phyloP scores from a whole-genome alignment of 2,113 vertebrate species.

The Craseonycteris thonglongyai region DNA sequence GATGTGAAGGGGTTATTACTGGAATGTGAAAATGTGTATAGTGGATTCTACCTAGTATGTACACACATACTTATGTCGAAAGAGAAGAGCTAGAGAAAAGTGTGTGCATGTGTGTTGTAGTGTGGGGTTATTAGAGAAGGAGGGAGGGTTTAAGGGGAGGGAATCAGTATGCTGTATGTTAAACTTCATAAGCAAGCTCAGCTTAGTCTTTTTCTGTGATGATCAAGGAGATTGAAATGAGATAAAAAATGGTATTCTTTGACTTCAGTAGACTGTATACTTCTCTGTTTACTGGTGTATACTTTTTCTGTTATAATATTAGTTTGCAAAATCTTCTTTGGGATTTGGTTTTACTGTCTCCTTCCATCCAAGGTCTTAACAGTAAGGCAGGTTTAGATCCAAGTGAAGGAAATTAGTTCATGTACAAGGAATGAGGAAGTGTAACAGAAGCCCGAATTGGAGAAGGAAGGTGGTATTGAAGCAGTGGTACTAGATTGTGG shows the following conservation, averaged over 20 bases:
- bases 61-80: not conserved
- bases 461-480: not conserved
- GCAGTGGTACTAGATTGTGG: not conserved
- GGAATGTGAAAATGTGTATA: not conserved
- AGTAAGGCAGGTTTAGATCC: not conserved
- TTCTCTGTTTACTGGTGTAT: not conserved
- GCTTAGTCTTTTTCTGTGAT: not conserved
- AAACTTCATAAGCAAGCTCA: not conserved
- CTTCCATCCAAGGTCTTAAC: not conserved
- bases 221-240: not conserved
- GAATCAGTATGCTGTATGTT: not conserved
- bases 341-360: not conserved
- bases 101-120: not conserved
- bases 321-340: not conserved
- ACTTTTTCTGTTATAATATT: not conserved
- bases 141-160: not conserved
- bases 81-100: not conserved
- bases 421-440: not conserved
- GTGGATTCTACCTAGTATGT: not conserved
- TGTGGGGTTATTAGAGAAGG: not conserved
- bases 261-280: not conserved
- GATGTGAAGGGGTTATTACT: not conserved
- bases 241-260: not conserved
- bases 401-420: not conserved
- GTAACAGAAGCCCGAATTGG: not conserved